Percentiles rank a stretch among this genome's conserved stretches.
Conservation (phyloP, 2,113 vertebrate species). For the Caranx ignobilis region DNA sequence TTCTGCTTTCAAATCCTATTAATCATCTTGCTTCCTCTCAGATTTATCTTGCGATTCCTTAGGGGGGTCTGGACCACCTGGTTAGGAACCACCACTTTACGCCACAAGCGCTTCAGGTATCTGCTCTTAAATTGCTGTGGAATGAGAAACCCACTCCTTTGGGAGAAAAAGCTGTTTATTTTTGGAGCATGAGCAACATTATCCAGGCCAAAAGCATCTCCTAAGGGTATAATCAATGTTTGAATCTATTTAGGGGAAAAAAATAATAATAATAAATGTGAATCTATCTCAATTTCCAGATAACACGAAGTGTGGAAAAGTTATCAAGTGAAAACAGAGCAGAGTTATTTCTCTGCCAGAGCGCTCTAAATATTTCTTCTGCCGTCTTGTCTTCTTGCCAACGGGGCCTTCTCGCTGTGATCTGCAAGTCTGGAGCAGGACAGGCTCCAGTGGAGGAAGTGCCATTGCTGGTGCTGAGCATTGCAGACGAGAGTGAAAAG, state of each 20-base stretch:
- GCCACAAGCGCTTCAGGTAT: conserved; percentile 12
- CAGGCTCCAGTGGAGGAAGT: conserved; percentile 21
- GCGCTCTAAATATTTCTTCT: conserved; percentile 33
- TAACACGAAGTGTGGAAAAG: conserved; percentile 19
- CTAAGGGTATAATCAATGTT: conserved; percentile 34
- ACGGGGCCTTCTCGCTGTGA: conserved; percentile 11
- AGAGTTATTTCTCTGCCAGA: conserved; percentile 34
- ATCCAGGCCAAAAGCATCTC: conserved; percentile 29
- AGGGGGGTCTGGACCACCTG: neutral
- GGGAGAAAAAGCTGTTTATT: conserved; percentile 20
- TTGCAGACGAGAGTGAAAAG: conserved; percentile 34
- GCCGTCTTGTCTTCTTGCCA: conserved; percentile 44
- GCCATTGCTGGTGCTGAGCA: conserved; percentile 11
- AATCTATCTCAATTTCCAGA: conserved; percentile 19
- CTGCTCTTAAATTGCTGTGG: conserved; percentile 14
- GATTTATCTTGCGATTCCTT: neutral
- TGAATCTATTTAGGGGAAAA: conserved; percentile 31
- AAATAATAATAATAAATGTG: conserved; percentile 19
- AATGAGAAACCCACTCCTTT: conserved; percentile 15
- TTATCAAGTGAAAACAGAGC: conserved; percentile 7
- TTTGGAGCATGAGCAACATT: conserved; percentile 12
- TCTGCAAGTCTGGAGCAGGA: conserved; percentile 31
- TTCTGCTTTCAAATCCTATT: neutral
- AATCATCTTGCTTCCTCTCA: neutral
- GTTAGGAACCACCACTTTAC: neutral